A percentile compares a stretch with the other conserved stretches of the same genome.
These are phyloP conservation scores for Hyla sarda DNA, from an alignment of 2,113 vertebrate species.

Conservation along the genomic window DNA sequence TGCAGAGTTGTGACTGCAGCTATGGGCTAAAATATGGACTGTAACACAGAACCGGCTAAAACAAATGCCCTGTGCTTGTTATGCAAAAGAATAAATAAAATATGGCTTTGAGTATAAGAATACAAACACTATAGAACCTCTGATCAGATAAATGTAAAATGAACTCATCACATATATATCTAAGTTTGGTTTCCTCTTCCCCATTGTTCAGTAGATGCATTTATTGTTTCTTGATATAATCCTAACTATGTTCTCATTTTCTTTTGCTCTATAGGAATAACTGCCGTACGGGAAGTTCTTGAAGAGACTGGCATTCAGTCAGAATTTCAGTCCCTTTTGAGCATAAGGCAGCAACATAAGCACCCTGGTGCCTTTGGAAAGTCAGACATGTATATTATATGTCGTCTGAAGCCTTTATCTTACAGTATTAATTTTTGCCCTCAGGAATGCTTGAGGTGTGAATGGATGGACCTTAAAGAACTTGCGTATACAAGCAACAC, in stretches of 20 bases:
- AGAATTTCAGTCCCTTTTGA: constrained; percentile 89
- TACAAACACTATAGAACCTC: background rate
- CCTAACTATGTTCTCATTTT: constrained; percentile 45
- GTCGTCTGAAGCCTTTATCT: constrained; percentile 84
- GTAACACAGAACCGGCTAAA: too few species aligned
- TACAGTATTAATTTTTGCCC: constrained; percentile 85
- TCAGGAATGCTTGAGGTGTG: constrained; percentile 87
- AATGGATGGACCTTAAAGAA: constrained; percentile 85
- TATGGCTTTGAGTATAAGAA: background rate
- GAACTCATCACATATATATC: too few species aligned
- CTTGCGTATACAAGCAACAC: constrained; percentile 71
- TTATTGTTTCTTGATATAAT: background rate
- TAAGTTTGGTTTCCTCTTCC: background rate
- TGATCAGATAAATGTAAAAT: too few species aligned
- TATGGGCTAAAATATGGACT: too few species aligned
- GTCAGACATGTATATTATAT: constrained; percentile 92
- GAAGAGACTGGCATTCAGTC: constrained; percentile 92
- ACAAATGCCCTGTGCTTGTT: too few species aligned
- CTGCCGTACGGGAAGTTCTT: constrained; percentile 91
- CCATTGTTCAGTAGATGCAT: too few species aligned
- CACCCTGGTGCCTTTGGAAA: constrained; percentile 88
- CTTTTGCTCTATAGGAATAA: constrained; percentile 72
- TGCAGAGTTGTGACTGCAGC: too few species aligned
- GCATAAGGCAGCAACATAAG: constrained; percentile 89
- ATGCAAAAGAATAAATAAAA: background rate